Conservation (phyloP, 1,140 invertebrate genomes). For the Littorina saxatilis region DNA sequence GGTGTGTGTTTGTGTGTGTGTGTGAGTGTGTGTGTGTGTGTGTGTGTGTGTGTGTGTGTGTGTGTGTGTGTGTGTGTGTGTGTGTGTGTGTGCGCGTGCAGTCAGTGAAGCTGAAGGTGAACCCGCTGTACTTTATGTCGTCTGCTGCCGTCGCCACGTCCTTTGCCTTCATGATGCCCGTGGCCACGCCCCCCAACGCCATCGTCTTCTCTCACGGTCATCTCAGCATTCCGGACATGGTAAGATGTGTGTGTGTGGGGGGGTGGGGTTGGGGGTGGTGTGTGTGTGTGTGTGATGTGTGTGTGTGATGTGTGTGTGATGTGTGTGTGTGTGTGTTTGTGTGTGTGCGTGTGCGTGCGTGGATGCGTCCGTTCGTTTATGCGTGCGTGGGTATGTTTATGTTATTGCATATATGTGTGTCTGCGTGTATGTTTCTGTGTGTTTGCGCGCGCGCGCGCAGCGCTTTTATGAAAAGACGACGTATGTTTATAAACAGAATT, state of each 20-base stretch:
- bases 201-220: slow-evolving; percentile 84
- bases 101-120: slow-evolving; percentile 75
- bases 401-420: no score
- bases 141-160: slow-evolving; percentile 88
- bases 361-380: no score
- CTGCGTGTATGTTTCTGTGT: no score
- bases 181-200: slow-evolving; percentile 93
- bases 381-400: no score
- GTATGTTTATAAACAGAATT: no score
- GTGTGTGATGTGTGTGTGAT: background rate
- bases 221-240: slow-evolving; percentile 73
- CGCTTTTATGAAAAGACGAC: no score
- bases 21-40: no score
- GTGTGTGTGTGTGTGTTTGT: background rate
- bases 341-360: background rate
- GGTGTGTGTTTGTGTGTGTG: no score
- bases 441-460: no score
- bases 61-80: background rate
- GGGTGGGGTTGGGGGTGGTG: background rate
- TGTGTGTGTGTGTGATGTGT: no score
- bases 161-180: slow-evolving; percentile 85
- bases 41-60: no score
- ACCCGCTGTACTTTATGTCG: slow-evolving; percentile 91
- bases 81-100: slow-evolving; percentile 50
- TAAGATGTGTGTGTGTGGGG: slow-evolving; percentile 38